These are phyloP conservation scores for Eulithis prunata DNA, from an alignment of 2,888 invertebrate genomes.

Conservation along the genomic window DNA sequence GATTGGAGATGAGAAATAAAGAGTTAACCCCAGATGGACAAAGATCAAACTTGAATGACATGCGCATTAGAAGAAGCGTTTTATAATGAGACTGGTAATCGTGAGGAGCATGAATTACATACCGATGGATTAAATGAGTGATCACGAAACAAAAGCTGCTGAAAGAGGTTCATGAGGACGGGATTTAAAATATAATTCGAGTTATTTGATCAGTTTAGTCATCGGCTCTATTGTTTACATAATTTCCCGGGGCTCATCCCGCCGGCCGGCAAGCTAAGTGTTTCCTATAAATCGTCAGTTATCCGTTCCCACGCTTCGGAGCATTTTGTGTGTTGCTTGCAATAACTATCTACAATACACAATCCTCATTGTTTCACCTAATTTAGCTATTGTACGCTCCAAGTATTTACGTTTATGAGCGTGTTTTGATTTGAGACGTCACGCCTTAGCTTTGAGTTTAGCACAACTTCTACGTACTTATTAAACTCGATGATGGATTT, in stretches of 20 bases:
- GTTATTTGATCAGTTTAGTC: constrained; percentile 39
- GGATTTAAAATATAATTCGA: constrained; percentile 35
- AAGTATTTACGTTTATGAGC: constrained; percentile 76
- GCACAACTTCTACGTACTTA: constrained; percentile 19
- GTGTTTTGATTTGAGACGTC: constrained; percentile 55
- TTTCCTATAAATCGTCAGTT: constrained; percentile 69
- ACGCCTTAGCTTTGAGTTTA: constrained; percentile 27
- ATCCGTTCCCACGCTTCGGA: constrained; percentile 77
- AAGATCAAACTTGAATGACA: constrained; percentile 83
- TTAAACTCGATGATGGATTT: constrained; percentile 20
- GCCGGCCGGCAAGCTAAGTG: constrained; percentile 51
- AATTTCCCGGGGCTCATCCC: constrained; percentile 62
- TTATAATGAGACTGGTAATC: constrained; percentile 65
- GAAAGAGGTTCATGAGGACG: constrained; percentile 16
- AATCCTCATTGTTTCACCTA: constrained; percentile 82
- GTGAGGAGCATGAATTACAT: constrained; percentile 67
- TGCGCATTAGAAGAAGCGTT: constrained; percentile 56
- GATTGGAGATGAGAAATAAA: constrained; percentile 67
- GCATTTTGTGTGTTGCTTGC: constrained; percentile 73
- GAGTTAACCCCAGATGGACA: constrained; percentile 69
- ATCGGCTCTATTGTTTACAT: constrained; percentile 58
- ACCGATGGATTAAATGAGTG: constrained; percentile 35
- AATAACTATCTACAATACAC: constrained; percentile 72
- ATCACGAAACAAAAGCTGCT: constrained; percentile 42
- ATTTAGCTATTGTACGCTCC: constrained; percentile 78